These are phyloP conservation scores for Temnothorax nylanderi DNA, from an alignment of 1,140 invertebrate genomes.

Conservation along the genomic window DNA sequence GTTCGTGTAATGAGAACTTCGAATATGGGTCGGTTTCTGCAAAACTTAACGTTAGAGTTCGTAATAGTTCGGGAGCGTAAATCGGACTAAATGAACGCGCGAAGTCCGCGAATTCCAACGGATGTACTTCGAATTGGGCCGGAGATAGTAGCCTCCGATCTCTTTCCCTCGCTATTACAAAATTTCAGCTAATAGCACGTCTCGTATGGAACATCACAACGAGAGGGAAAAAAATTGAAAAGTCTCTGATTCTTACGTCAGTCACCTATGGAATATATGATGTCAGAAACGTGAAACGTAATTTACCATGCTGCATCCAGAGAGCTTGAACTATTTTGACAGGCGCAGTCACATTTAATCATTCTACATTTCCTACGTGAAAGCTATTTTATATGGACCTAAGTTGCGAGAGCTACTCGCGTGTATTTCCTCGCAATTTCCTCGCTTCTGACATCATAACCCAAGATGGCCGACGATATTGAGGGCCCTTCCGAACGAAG, in stretches of 20 bases:
- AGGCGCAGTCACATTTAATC: conserved; percentile 47
- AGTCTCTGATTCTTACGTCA: background rate
- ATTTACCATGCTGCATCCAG: conserved; percentile 29
- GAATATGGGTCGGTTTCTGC: conserved; percentile 38
- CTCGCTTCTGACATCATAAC: conserved; percentile 46
- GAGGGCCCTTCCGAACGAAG: conserved; percentile 24
- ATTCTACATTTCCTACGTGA: conserved; percentile 20
- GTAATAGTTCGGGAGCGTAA: conserved; percentile 34
- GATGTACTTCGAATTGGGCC: conserved; percentile 27
- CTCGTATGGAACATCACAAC: background rate
- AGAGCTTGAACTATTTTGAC: conserved; percentile 28
- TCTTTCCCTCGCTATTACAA: conserved; percentile 14
- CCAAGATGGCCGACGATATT: conserved; percentile 42
- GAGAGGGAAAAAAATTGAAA: background rate
- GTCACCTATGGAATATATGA: conserved; percentile 4
- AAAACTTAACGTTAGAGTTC: conserved; percentile 50
- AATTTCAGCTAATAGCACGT: conserved; percentile 23
- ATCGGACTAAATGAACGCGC: conserved; percentile 31
- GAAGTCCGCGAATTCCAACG: conserved; percentile 41
- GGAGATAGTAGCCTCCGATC: background rate
- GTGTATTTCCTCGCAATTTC: conserved; percentile 58
- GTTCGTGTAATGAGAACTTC: conserved; percentile 32
- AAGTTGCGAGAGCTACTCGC: conserved; percentile 33
- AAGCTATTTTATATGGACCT: conserved; percentile 30
- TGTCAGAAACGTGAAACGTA: conserved; percentile 31